Percentiles rank a stretch among this genome's conserved stretches.
These are phyloP conservation scores for Hyperoplus lanceolatus DNA, from an alignment of 2,797 vertebrate genomes.

Conservation along the genomic window DNA sequence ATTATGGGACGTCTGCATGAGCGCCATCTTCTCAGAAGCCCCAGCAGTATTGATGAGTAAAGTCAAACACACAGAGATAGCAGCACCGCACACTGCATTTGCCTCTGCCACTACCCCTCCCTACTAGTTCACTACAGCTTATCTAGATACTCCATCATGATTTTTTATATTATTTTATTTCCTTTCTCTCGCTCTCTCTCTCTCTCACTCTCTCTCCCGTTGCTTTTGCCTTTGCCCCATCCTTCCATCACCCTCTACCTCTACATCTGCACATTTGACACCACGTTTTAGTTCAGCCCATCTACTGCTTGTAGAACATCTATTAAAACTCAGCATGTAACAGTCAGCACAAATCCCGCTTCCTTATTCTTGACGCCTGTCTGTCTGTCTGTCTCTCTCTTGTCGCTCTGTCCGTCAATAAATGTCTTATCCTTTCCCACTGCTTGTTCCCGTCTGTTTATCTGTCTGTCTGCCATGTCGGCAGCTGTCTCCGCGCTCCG, in stretches of 20 bases:
- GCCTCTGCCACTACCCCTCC: slow-evolving; percentile 45
- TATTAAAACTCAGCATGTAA: slow-evolving; percentile 65
- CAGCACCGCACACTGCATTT: slow-evolving; percentile 55
- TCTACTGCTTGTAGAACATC: slow-evolving; percentile 59
- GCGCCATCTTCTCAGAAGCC: slow-evolving; percentile 66
- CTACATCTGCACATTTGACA: slow-evolving; percentile 72
- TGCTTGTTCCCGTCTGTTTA: slow-evolving; percentile 81
- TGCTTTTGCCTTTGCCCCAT: slow-evolving; percentile 51
- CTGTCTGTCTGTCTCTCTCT: slow-evolving; percentile 72
- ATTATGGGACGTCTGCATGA: slow-evolving; percentile 78
- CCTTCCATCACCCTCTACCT: slow-evolving; percentile 67
- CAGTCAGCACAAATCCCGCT: slow-evolving; percentile 63
- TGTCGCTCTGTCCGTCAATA: slow-evolving; percentile 77
- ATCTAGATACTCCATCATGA: slow-evolving; percentile 60
- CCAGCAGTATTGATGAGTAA: slow-evolving; percentile 74
- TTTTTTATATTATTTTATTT: slow-evolving; percentile 68
- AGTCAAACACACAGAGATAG: slow-evolving; percentile 75
- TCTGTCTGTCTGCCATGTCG: slow-evolving; percentile 79
- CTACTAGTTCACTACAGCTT: slow-evolving; percentile 54
- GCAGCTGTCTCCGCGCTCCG: slow-evolving; percentile 79
- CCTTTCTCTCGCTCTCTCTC: slow-evolving; percentile 5
- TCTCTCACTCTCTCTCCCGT: slow-evolving; percentile 35
- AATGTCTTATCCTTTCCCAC: slow-evolving; percentile 73
- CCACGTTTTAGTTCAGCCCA: slow-evolving; percentile 57
- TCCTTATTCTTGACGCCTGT: slow-evolving; percentile 59